Conservation (phyloP, 2,888 invertebrate genomes). For the Epinotia nisella region DNA sequence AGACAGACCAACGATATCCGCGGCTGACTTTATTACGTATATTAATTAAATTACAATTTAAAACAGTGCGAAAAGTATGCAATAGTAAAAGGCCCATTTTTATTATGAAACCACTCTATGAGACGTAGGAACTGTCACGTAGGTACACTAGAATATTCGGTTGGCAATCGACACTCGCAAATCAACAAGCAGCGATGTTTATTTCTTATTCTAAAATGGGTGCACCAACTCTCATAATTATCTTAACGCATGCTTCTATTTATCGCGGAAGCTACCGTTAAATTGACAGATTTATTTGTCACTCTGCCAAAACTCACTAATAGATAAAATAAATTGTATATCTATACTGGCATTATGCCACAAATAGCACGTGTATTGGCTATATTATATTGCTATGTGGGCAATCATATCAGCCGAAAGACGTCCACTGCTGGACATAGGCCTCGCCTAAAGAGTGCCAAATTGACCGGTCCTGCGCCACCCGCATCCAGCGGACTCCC, state of each 20-base stretch:
- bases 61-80: no score
- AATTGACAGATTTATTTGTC: constrained; percentile 58
- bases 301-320: constrained; percentile 68
- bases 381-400: neutral
- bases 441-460: no score
- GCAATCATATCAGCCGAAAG: no score
- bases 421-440: no score
- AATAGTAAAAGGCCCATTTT: no score
- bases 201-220: constrained; percentile 26
- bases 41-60: no score
- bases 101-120: no score
- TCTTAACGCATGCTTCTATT: constrained; percentile 35
- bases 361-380: constrained; percentile 49
- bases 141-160: neutral
- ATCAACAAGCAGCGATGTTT: constrained; percentile 31
- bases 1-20: no score
- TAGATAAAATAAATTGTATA: constrained; percentile 62
- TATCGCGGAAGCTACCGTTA: constrained; percentile 46
- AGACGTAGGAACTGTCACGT: neutral
- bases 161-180: neutral
- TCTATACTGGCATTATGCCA: constrained; percentile 54
- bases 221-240: constrained; percentile 23
- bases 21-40: no score
- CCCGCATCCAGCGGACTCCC: no score
- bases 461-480: no score